Evolutionary conservation across 2,888 invertebrate species (phyloP).

Genomic region (Tholera decimalis): DNA sequence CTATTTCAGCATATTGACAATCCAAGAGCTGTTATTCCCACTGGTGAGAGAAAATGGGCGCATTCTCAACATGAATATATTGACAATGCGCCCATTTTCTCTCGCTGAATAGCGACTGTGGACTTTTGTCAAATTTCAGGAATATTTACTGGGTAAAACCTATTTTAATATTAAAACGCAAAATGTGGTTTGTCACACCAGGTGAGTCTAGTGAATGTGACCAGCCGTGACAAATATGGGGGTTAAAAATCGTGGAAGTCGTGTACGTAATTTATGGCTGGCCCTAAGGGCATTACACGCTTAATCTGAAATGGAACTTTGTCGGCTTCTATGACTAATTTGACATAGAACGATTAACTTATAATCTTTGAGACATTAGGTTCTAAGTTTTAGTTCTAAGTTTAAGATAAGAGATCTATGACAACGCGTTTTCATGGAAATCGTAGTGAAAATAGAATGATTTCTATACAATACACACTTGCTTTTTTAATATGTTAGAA

Average conservation of each 20-base stretch:
- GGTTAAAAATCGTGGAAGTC: too few species aligned
- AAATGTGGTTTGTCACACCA: too few species aligned
- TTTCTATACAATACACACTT: too few species aligned
- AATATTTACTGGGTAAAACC: slow-evolving; percentile 82
- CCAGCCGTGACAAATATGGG: too few species aligned
- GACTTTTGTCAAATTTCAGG: slow-evolving; percentile 91
- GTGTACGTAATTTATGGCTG: too few species aligned
- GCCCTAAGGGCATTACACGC: too few species aligned
- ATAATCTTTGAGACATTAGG: background rate
- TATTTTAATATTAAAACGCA: too few species aligned
- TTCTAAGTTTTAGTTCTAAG: background rate
- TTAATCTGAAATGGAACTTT: slow-evolving; percentile 16
- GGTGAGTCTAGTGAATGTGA: too few species aligned
- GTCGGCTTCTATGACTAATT: slow-evolving; percentile 3
- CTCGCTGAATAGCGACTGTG: slow-evolving; percentile 93
- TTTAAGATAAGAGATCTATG: background rate
- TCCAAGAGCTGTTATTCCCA: slow-evolving; percentile 93
- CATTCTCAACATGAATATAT: slow-evolving; percentile 94
- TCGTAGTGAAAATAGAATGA: too few species aligned
- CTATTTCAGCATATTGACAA: slow-evolving; percentile 92
- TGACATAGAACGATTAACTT: background rate
- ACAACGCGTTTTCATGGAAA: too few species aligned
- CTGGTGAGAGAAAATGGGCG: slow-evolving; percentile 93
- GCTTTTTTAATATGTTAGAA: too few species aligned
- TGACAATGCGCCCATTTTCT: too few species aligned